Evolutionary conservation across 2,888 invertebrate species (phyloP).

Genomic region (Homarus gammarus): DNA sequence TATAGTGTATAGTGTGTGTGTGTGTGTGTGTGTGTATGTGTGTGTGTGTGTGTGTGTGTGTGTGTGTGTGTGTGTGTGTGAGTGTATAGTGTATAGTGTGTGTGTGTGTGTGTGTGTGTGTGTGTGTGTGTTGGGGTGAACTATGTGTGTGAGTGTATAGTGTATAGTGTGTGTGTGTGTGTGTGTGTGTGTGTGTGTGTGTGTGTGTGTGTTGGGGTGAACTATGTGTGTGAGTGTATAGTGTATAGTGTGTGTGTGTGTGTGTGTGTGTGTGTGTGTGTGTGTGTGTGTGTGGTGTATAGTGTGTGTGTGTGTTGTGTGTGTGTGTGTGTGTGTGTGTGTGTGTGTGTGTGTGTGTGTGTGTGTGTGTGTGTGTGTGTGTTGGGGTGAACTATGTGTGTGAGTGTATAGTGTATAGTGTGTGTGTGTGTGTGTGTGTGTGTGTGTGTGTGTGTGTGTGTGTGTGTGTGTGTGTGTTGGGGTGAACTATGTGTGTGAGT

Average conservation of each 20-base stretch:
- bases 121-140: too few relatives aligned
- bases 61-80: too few relatives aligned
- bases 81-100: too few relatives aligned
- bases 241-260: slow-evolving; percentile 23
- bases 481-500: neutral
- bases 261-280: slow-evolving; percentile 23
- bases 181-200: neutral
- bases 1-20: too few relatives aligned
- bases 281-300: slow-evolving; percentile 33
- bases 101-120: too few relatives aligned
- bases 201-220: neutral
- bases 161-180: too few relatives aligned
- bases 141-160: too few relatives aligned
- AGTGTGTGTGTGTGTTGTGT: slow-evolving; percentile 33
- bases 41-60: too few relatives aligned
- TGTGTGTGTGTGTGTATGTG: too few relatives aligned
- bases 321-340: slow-evolving; percentile 30
- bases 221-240: neutral
- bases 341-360: too few relatives aligned
- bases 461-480: neutral
- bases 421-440: neutral
- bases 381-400: neutral
- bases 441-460: neutral
- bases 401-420: neutral
- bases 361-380: too few relatives aligned